These are phyloP conservation scores for Diarsia mendica DNA, from an alignment of 2,888 invertebrate species.

Conservation along the genomic window DNA sequence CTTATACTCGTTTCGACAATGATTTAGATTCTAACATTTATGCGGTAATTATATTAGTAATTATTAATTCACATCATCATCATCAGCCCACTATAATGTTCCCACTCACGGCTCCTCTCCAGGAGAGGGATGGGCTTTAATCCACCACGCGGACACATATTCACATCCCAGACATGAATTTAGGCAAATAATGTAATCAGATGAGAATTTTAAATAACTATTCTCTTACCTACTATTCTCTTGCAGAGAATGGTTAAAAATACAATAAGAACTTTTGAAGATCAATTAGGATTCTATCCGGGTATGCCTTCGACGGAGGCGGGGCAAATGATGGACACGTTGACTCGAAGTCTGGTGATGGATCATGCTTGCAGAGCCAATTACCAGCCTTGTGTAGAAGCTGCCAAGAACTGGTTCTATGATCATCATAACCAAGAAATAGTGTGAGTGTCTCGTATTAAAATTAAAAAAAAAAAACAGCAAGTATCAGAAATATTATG, in stretches of 20 bases:
- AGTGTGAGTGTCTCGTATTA: constrained; percentile 77
- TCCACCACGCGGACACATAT: too few relatives aligned
- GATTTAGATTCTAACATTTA: constrained; percentile 83
- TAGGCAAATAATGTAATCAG: neutral
- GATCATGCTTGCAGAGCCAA: constrained; percentile 83
- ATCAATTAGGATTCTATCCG: constrained; percentile 79
- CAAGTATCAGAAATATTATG: neutral
- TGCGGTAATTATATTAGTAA: constrained; percentile 71
- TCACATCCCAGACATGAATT: too few relatives aligned
- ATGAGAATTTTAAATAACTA: neutral
- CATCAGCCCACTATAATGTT: too few relatives aligned
- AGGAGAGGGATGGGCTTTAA: too few relatives aligned
- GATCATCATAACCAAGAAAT: constrained; percentile 72
- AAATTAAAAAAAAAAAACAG: neutral
- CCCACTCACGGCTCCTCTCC: too few relatives aligned
- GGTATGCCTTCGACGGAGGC: constrained; percentile 60
- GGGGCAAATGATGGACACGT: constrained; percentile 78
- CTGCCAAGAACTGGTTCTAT: constrained; percentile 83
- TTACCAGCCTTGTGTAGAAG: constrained; percentile 83
- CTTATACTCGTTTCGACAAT: constrained; percentile 71
- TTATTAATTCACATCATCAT: too few relatives aligned
- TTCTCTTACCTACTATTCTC: too few relatives aligned
- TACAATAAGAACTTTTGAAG: constrained; percentile 76
- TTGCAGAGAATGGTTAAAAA: constrained; percentile 81
- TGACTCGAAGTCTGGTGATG: constrained; percentile 85